phyloP scores from a whole-genome alignment of 1,140 invertebrate genomes.

The Drosophila rhopaloa region DNA sequence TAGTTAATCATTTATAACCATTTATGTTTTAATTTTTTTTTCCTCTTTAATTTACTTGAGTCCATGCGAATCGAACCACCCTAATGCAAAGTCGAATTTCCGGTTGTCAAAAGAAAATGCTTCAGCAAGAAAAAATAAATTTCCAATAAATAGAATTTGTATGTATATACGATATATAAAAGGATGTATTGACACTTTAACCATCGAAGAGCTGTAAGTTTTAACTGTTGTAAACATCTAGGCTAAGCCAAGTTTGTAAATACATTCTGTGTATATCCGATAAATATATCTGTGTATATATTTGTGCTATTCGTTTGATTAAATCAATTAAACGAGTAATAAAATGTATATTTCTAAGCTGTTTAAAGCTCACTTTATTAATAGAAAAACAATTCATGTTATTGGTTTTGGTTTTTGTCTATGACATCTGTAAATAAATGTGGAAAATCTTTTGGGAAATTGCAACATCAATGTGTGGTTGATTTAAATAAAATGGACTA shows the following conservation, averaged over 20 bases:
- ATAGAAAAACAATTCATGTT: slow-evolving; percentile 2
- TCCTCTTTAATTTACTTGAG: not conserved
- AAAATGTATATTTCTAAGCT: slow-evolving; percentile 13
- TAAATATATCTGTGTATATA: slow-evolving; percentile 11
- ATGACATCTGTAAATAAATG: slow-evolving; percentile 39
- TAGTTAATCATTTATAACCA: not conserved
- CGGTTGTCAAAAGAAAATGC: slow-evolving; percentile 48
- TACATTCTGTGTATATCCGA: slow-evolving; percentile 16
- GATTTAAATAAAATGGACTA: slow-evolving; percentile 8
- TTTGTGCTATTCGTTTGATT: slow-evolving; percentile 17
- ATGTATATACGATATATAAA: slow-evolving; percentile 20
- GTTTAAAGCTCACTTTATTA: slow-evolving; percentile 10
- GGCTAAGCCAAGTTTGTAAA: slow-evolving; percentile 44
- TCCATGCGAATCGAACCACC: slow-evolving; percentile 8
- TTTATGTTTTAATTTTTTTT: not conserved
- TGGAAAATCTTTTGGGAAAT: slow-evolving; percentile 5
- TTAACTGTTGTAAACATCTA: slow-evolving; percentile 65
- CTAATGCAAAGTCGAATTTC: slow-evolving; percentile 48
- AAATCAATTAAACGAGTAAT: slow-evolving; percentile 21
- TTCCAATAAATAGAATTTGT: slow-evolving; percentile 49
- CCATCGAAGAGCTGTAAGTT: slow-evolving; percentile 73
- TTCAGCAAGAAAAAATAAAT: slow-evolving; percentile 21
- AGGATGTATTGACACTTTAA: slow-evolving; percentile 31
- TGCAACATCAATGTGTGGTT: slow-evolving; percentile 15
- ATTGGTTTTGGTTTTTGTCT: not conserved